A percentile compares a stretch with the other conserved stretches of the same genome.
phyloP scores from a whole-genome alignment of 2,888 invertebrate species.

The Dryococelus australis region DNA sequence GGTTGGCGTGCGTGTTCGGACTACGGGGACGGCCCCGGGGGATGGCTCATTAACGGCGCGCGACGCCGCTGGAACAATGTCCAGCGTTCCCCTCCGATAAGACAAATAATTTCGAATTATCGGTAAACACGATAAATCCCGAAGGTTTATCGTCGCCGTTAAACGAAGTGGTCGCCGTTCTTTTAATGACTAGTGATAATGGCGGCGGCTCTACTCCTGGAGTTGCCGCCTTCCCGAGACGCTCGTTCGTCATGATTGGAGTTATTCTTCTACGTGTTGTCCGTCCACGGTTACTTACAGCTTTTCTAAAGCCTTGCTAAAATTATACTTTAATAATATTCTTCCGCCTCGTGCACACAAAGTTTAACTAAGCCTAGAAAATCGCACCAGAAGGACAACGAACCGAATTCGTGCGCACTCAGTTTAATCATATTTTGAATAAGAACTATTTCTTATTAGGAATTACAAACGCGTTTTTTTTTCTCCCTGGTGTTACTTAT shows the following conservation, averaged over 20 bases:
- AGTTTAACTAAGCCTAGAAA: no score
- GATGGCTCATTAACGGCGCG: not conserved
- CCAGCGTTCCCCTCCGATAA: not conserved
- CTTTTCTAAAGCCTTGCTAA: no score
- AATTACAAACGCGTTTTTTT: no score
- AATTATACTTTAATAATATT: no score
- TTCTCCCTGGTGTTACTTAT: no score
- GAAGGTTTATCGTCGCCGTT: not conserved
- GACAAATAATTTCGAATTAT: not conserved
- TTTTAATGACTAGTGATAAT: constrained; percentile 7
- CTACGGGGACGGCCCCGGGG: not conserved
- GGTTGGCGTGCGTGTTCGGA: not conserved
- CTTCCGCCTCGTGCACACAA: no score
- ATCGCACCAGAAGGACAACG: no score
- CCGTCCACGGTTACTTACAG: no score
- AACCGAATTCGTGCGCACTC: no score
- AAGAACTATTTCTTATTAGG: no score
- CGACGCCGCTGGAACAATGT: not conserved
- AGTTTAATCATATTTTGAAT: no score
- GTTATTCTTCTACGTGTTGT: no score
- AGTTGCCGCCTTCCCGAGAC: not conserved
- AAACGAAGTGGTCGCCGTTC: not conserved
- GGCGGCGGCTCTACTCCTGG: not conserved
- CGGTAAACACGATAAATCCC: not conserved
- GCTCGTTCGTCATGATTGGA: not conserved